A percentile compares a stretch with the other conserved stretches of the same genome.
Conservation (phyloP, 2,113 vertebrate species). For the Hippolais icterina region DNA sequence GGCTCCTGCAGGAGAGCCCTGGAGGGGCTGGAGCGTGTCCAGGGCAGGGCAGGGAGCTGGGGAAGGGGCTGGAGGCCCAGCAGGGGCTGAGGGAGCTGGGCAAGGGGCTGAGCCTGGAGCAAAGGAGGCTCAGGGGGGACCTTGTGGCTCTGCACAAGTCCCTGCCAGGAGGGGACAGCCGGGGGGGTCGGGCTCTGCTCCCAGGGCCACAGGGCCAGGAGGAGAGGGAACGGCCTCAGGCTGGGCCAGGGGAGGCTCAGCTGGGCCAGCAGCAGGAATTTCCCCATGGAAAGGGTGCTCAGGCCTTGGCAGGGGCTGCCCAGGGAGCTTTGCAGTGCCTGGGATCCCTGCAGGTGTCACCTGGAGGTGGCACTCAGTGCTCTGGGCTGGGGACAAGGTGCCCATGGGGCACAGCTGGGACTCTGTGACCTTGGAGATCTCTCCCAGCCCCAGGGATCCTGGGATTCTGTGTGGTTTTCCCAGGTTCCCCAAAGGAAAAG, state of each 20-base stretch:
- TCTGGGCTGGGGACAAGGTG: too few species aligned
- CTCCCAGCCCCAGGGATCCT: fast-evolving
- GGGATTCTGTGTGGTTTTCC: neutral
- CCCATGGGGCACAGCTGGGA: too few species aligned
- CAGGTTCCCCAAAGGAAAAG: neutral
- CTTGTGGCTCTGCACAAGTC: neutral
- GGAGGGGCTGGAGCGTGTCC: neutral
- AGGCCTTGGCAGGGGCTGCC: too few species aligned
- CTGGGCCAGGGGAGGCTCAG: too few species aligned
- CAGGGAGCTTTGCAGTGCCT: too few species aligned
- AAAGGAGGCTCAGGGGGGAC: neutral
- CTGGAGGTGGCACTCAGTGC: too few species aligned
- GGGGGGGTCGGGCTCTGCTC: neutral
- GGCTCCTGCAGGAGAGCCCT: neutral
- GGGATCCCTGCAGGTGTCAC: too few species aligned
- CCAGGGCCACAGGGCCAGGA: too few species aligned
- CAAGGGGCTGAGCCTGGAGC: neutral
- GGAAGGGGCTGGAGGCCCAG: neutral
- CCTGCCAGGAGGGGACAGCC: neutral
- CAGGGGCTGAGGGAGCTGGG: neutral
- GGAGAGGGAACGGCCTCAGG: too few species aligned
- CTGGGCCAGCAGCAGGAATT: too few species aligned
- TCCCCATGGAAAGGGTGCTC: too few species aligned
- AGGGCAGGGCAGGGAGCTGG: neutral
- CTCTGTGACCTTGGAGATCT: fast-evolving